These are phyloP conservation scores for Bombus soroeensis DNA, from an alignment of 1,140 invertebrate genomes.

Conservation along the genomic window DNA sequence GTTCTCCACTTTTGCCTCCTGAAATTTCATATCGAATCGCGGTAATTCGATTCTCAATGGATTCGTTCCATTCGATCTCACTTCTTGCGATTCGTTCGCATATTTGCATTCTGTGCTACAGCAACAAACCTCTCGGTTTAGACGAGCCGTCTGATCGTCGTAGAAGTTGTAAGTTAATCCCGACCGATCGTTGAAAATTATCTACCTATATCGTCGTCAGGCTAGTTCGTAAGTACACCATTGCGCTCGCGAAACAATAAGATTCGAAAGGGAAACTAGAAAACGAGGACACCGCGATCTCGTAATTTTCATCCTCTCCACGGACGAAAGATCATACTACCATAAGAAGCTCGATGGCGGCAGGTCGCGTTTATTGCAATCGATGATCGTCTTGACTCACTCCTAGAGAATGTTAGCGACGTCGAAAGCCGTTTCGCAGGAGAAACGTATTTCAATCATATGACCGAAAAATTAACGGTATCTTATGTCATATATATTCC, in stretches of 20 bases:
- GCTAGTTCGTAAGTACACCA: neutral
- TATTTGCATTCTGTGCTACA: neutral
- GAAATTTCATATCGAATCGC: conserved; percentile 19
- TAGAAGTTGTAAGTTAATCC: no score
- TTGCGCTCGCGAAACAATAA: conserved; percentile 37
- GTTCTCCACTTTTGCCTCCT: neutral
- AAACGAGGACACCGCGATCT: conserved; percentile 53
- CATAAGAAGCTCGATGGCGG: conserved; percentile 48
- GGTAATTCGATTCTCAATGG: neutral
- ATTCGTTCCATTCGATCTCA: no score
- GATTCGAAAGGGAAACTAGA: conserved; percentile 53
- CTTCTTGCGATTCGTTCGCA: neutral
- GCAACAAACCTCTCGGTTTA: neutral
- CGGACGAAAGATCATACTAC: conserved; percentile 43
- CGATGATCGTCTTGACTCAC: conserved; percentile 64
- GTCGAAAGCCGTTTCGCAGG: neutral
- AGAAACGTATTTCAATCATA: no score
- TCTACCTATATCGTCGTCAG: neutral
- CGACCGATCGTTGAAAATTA: neutral
- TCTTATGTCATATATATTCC: neutral
- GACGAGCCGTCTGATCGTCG: neutral
- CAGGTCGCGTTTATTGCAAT: conserved; percentile 48
- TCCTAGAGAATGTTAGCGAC: conserved; percentile 50
- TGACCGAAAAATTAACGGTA: neutral
- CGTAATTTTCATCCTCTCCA: conserved; percentile 59